Conservation (phyloP, 2,888 invertebrate genomes). For the Apotomis turbidana region DNA sequence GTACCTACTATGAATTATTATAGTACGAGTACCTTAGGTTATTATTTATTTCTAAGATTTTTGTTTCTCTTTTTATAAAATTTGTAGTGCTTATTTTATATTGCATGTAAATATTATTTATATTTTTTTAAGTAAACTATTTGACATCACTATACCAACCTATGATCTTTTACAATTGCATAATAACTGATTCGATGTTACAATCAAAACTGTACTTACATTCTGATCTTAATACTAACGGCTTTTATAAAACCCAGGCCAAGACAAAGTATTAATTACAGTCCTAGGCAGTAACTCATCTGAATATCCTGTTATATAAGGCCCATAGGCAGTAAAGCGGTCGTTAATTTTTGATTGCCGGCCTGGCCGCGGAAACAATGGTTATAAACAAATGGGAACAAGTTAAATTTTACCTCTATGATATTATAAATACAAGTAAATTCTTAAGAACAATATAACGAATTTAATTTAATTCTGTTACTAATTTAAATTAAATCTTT, state of each 20-base stretch:
- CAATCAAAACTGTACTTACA: conserved; percentile 1
- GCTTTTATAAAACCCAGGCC: conserved; percentile 5
- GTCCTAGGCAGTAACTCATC: conserved; percentile 23
- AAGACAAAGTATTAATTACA: conserved; percentile 38
- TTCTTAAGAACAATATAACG: background rate
- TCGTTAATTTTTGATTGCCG: conserved; percentile 33
- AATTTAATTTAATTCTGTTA: too few relatives aligned
- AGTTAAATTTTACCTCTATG: background rate
- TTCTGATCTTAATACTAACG: conserved; percentile 5
- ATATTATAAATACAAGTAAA: background rate
- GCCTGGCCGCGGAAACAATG: conserved; percentile 21
- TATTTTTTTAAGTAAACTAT: too few relatives aligned
- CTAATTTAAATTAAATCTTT: too few relatives aligned
- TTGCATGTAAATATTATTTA: too few relatives aligned
- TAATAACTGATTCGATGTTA: background rate
- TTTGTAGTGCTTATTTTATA: too few relatives aligned
- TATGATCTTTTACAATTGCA: too few relatives aligned
- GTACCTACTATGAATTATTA: too few relatives aligned
- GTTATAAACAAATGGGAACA: conserved; percentile 19
- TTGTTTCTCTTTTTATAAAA: too few relatives aligned
- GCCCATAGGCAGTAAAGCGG: conserved; percentile 14
- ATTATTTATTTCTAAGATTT: too few relatives aligned
- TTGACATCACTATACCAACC: too few relatives aligned
- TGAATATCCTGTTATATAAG: conserved; percentile 23
- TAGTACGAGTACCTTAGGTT: too few relatives aligned